Percentiles rank a stretch among this genome's conserved stretches.
Conservation (phyloP, 2,888 invertebrate species). For the Clusia tigrina region DNA sequence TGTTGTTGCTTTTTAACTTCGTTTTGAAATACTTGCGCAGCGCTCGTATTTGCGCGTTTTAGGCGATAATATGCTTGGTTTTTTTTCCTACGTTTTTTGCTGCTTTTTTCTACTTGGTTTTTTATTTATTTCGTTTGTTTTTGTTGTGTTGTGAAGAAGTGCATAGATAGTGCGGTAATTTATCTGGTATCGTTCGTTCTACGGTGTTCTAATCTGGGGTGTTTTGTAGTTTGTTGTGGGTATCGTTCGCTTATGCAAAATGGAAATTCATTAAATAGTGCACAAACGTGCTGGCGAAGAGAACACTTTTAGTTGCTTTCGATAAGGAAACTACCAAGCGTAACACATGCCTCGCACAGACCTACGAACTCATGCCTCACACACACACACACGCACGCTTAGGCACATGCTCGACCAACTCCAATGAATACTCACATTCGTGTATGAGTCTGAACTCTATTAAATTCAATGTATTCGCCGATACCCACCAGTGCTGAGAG, state of each 20-base stretch:
- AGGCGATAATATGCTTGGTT: conserved; percentile 3
- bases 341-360: not conserved
- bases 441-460: too few relatives aligned
- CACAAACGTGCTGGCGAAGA: conserved; percentile 20
- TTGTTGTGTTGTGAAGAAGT: conserved; percentile 14
- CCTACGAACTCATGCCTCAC: too few relatives aligned
- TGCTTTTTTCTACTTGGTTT: not conserved
- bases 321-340: conserved; percentile 9
- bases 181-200: conserved; percentile 30
- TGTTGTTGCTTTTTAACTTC: not conserved
- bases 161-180: conserved; percentile 38
- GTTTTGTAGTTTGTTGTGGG: not conserved
- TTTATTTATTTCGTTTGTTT: not conserved
- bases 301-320: conserved; percentile 7
- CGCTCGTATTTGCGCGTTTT: not conserved
- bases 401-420: too few relatives aligned
- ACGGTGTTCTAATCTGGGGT: conserved; percentile 19
- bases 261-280: conserved; percentile 3
- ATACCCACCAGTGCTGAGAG: too few relatives aligned
- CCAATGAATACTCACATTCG: too few relatives aligned
- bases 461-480: too few relatives aligned
- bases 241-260: conserved; percentile 5
- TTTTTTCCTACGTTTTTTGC: not conserved
- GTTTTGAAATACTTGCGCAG: not conserved
- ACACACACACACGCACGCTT: too few relatives aligned